These are phyloP conservation scores for Xylocopa sonorina DNA, from an alignment of 1,140 invertebrate genomes.

Conservation along the genomic window DNA sequence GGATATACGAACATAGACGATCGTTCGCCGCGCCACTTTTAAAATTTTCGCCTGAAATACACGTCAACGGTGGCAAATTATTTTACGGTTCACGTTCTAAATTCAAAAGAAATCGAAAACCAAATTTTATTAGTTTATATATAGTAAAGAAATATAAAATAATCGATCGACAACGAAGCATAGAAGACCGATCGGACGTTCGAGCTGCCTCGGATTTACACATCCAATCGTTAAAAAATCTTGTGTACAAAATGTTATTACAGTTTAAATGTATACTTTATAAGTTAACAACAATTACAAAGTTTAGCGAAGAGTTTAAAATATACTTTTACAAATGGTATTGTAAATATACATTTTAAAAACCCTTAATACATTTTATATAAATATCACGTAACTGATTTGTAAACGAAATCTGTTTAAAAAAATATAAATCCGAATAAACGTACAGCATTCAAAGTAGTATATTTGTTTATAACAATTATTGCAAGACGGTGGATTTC, in stretches of 20 bases:
- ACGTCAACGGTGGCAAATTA: too few species aligned
- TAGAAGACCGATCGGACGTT: background rate
- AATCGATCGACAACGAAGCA: background rate
- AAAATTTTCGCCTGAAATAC: background rate
- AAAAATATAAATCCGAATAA: too few species aligned
- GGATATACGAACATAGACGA: slow-evolving; percentile 13
- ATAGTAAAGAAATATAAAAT: slow-evolving; percentile 21
- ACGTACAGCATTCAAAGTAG: background rate
- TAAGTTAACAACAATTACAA: background rate
- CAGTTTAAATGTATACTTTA: slow-evolving; percentile 1
- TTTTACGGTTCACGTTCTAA: too few species aligned
- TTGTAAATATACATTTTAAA: slow-evolving; percentile 16
- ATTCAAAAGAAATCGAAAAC: background rate
- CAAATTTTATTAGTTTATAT: slow-evolving; percentile 18
- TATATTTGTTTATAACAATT: too few species aligned
- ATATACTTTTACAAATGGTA: background rate
- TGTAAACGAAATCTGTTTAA: too few species aligned
- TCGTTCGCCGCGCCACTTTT: slow-evolving; percentile 1
- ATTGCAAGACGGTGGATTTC: too few species aligned
- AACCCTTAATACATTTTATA: slow-evolving; percentile 25
- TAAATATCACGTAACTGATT: too few species aligned
- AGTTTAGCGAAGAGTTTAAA: background rate
- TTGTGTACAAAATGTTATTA: slow-evolving; percentile 50
- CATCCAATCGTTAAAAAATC: slow-evolving; percentile 32
- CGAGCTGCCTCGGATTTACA: background rate